Evolutionary conservation across 2,797 vertebrate species (phyloP), one percentile per base, ranked within the genome.

Genomic region (Galago senegalensis): DNA sequence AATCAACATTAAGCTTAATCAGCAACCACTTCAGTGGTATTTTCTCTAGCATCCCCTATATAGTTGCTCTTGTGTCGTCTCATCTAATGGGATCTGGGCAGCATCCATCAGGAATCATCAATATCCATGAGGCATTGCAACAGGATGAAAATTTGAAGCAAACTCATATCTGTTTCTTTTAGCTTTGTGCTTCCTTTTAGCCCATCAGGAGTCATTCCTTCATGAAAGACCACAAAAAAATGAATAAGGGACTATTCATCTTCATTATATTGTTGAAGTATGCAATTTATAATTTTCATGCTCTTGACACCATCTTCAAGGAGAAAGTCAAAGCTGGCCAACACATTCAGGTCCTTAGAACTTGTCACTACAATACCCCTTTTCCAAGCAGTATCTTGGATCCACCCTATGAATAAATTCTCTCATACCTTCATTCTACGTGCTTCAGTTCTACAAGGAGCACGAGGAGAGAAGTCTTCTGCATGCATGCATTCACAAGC

Each of bases 291-390:
- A 67, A 56, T 61, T 75, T 61, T 94, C 85, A 93, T 53, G 53
- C 10, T 79, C 53, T 63, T 86, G 40, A 81, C 2, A 87, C 0
- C 0, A 34, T 91, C 53, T 73, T 95, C 75, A 81, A 95, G 69
- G 73, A 94, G 67, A 91, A 96, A 95, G 60, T 91, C 82, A 79
- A 85, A 95, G 43, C 8, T 27, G 73, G 37, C 23, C 16, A 67
- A n/a, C 37, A 90, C 3, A 63, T 58, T 82, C 21, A 37, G 34
- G 18, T 40, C 43, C 61, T 80, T 23, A 81, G 65, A 95, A 65
- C 16, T 5, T 53, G 16, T 34, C 60, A 89, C 43, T 27, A 56
- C 29, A 58, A 29, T 21, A 81, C 20, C 17, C 18, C 23, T 69
- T 72, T 94, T 18, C 3, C 40, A 56, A 81, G 60, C 2, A 29